Evolutionary conservation across 2,113 vertebrate species (phyloP).

Genomic region (Puntigrus tetrazona): DNA sequence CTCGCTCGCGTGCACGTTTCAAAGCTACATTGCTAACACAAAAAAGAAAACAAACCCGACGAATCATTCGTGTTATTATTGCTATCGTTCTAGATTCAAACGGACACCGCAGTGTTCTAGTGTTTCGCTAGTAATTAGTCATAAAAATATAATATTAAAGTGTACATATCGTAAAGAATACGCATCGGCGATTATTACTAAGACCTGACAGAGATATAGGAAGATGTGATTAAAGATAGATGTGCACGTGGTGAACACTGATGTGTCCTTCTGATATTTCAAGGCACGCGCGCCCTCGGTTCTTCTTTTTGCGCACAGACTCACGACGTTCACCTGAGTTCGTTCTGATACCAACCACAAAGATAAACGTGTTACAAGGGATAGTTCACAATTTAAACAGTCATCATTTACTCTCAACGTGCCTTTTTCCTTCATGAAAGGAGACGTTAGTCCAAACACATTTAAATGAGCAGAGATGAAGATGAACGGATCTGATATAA

Average conservation of each 20-base stretch:
- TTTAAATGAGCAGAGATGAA: too few relatives aligned
- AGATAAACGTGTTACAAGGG: background rate
- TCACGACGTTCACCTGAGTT: constrained; percentile 25
- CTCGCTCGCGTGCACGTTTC: constrained; percentile 9
- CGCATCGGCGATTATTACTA: constrained; percentile 17
- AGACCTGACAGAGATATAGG: constrained; percentile 19
- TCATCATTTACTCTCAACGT: background rate
- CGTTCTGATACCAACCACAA: background rate
- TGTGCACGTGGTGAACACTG: background rate
- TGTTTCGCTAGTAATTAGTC: constrained; percentile 39
- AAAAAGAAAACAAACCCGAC: background rate
- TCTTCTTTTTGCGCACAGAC: background rate
- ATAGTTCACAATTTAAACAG: background rate
- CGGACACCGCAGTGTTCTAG: constrained; percentile 27
- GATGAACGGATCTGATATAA: too few relatives aligned
- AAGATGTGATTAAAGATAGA: constrained; percentile 13
- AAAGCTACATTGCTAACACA: constrained; percentile 27
- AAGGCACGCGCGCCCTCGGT: background rate
- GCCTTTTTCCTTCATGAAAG: background rate
- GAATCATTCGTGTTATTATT: constrained; percentile 36
- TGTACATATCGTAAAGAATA: constrained; percentile 4
- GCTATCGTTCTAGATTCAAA: constrained; percentile 30
- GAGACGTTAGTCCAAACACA: background rate
- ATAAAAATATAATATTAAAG: constrained; percentile 25
- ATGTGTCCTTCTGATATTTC: constrained; percentile 20